These are phyloP conservation scores for Gryllus longicercus DNA, from an alignment of 2,888 invertebrate species.

Conservation along the genomic window DNA sequence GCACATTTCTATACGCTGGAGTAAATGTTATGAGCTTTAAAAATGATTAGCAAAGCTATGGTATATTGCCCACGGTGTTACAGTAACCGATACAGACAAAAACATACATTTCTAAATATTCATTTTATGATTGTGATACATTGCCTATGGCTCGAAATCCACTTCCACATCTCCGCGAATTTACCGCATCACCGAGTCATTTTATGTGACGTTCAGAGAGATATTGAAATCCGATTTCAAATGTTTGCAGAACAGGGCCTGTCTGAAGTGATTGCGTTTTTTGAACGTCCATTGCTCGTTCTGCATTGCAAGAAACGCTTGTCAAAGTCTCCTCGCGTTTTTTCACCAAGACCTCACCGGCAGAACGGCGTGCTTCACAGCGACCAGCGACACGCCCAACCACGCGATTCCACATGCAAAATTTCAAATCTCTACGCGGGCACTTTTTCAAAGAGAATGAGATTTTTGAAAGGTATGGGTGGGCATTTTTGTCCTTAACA, in stretches of 20 bases:
- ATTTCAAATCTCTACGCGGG: no score
- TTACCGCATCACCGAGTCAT: neutral
- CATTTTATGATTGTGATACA: neutral
- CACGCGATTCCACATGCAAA: no score
- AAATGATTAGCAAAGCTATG: neutral
- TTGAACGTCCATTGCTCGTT: neutral
- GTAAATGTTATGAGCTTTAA: neutral
- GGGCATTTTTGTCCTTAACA: no score
- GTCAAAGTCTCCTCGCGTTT: no score
- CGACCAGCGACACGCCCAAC: no score
- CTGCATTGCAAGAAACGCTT: no score
- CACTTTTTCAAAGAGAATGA: no score
- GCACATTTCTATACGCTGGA: neutral
- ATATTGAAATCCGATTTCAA: slow-evolving; percentile 8
- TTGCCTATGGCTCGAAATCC: slow-evolving; percentile 5
- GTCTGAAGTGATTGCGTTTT: neutral
- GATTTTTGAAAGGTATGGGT: no score
- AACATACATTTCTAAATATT: neutral
- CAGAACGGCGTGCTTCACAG: no score
- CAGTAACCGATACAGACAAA: neutral
- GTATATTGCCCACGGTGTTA: neutral
- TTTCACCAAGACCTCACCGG: no score
- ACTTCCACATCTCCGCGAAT: neutral
- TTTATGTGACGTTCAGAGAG: neutral
- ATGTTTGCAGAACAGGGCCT: neutral